Evolutionary conservation across 35 echinoderm and acorn worm species (phyloP).

Genomic region (Ophiothrix spiculata): DNA sequence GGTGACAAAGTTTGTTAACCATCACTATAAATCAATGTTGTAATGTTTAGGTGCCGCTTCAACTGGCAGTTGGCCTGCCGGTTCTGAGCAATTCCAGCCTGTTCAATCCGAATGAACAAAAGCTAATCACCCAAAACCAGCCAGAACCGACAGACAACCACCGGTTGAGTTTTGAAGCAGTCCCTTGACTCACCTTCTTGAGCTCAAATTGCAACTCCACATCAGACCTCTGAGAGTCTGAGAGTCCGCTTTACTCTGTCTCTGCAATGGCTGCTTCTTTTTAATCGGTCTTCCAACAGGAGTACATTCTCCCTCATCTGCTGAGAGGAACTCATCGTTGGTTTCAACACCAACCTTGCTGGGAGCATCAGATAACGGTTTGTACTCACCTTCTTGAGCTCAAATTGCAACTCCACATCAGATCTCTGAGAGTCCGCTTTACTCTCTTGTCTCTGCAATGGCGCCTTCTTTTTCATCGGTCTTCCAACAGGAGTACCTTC

Average conservation of each 20-base stretch:
- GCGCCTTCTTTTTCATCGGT: constrained; percentile 40
- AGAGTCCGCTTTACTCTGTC: constrained; percentile 31
- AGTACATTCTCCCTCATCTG: constrained; percentile 30
- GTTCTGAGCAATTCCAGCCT: no score
- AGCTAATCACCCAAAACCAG: no score
- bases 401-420: constrained; percentile 81
- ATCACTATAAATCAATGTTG: no score
- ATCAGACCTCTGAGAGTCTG: constrained; percentile 45
- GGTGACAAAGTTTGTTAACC: no score
- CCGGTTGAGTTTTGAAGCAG: no score
- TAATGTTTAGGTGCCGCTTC: no score
- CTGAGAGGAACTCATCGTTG: neutral
- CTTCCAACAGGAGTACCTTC: constrained; percentile 43
- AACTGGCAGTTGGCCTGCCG: no score
- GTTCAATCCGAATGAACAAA: no score
- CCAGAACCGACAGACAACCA: no score
- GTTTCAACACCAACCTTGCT: neutral
- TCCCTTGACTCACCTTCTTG: constrained; percentile 61
- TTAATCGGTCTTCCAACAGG: constrained; percentile 39
- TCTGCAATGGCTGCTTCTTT: constrained; percentile 16
- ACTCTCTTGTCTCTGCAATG: constrained; percentile 31
- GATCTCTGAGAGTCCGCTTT: constrained; percentile 42
- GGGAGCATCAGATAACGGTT: neutral
- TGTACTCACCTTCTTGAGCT: constrained; percentile 71
- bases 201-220: constrained; percentile 88